A percentile compares a stretch with the other conserved stretches of the same genome.
phyloP scores from a whole-genome alignment of 2,888 invertebrate genomes.

The Drosophila koepferae region DNA sequence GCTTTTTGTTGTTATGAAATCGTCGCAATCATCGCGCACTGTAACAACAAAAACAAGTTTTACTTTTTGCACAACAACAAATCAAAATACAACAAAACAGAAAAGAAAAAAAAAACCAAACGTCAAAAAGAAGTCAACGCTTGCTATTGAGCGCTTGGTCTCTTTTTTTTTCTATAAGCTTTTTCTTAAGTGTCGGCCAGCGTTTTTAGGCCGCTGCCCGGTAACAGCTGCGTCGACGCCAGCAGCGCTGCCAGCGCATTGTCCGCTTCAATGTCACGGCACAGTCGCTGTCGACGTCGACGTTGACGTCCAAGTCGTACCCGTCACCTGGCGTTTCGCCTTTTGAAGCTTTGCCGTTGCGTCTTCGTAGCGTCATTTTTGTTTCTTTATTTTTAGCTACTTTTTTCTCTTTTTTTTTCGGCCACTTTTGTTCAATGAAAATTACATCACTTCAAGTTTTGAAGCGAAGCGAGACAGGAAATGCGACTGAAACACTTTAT shows the following conservation, averaged over 20 bases:
- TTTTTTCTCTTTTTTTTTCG: constrained; percentile 43
- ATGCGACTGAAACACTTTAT: constrained; percentile 52
- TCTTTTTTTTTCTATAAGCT: constrained; percentile 63
- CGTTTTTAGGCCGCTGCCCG: constrained; percentile 74
- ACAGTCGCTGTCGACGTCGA: constrained; percentile 29
- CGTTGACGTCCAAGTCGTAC: constrained; percentile 10
- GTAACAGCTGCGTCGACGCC: constrained; percentile 35
- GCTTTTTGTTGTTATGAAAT: constrained; percentile 71
- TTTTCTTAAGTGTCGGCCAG: constrained; percentile 35
- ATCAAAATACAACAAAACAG: constrained; percentile 9
- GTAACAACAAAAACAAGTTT: constrained; percentile 70
- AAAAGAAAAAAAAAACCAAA: constrained; percentile 23
- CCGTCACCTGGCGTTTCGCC: constrained; percentile 39
- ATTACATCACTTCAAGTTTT: constrained; percentile 67
- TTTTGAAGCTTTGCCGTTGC: constrained; percentile 48
- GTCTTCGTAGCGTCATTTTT: constrained; percentile 58
- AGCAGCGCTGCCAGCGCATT: constrained; percentile 17
- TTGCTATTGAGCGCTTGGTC: constrained; percentile 70
- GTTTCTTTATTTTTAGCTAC: constrained; percentile 6
- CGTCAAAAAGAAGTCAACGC: constrained; percentile 66
- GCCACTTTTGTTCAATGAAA: constrained; percentile 62
- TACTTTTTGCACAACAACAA: constrained; percentile 65
- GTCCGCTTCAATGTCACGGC: constrained; percentile 75
- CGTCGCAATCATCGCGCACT: constrained; percentile 61
- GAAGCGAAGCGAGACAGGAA: constrained; percentile 59